Evolutionary conservation across 2,113 vertebrate species (phyloP).

Genomic region (Mohoua ochrocephala): DNA sequence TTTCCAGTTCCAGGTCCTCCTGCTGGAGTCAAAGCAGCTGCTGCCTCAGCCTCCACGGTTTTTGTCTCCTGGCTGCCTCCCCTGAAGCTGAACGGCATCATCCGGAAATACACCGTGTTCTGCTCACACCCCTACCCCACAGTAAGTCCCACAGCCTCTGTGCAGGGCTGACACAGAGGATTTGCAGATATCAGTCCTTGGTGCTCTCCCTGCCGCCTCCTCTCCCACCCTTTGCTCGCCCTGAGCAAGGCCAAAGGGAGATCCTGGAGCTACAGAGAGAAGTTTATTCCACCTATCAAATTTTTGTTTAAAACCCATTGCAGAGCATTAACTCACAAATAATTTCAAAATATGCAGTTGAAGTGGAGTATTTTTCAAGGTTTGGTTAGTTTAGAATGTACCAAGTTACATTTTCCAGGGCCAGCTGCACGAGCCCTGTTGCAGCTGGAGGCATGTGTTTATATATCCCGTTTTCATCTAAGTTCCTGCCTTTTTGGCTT

Average conservation of each 20-base stretch:
- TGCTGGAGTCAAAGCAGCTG: conserved; percentile 92
- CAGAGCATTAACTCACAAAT: not conserved
- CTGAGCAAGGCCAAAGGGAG: not conserved
- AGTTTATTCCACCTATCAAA: not conserved
- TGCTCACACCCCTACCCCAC: conserved; percentile 97
- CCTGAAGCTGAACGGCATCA: conserved; percentile 93
- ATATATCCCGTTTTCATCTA: not conserved
- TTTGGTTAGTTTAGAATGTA: not conserved
- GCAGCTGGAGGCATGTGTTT: not conserved
- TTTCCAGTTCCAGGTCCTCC: conserved; percentile 92
- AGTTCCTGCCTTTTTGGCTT: not conserved
- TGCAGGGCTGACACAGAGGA: rapidly evolving
- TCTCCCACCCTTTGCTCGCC: not conserved
- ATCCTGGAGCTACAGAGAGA: not conserved
- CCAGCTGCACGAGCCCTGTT: not conserved
- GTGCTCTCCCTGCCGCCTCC: rapidly evolving
- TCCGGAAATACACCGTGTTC: conserved; percentile 97
- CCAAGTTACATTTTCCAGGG: not conserved
- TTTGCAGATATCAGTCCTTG: not conserved
- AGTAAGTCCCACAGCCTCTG: conserved; percentile 67
- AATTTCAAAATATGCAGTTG: not conserved
- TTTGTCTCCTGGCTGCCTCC: conserved; percentile 98
- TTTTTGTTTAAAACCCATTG: not conserved
- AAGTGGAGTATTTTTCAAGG: not conserved
- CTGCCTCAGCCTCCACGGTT: conserved; percentile 88